Percentiles rank a stretch among this genome's conserved stretches.
phyloP scores from a whole-genome alignment of 2,797 vertebrate genomes.

The Geotrypetes seraphini region DNA sequence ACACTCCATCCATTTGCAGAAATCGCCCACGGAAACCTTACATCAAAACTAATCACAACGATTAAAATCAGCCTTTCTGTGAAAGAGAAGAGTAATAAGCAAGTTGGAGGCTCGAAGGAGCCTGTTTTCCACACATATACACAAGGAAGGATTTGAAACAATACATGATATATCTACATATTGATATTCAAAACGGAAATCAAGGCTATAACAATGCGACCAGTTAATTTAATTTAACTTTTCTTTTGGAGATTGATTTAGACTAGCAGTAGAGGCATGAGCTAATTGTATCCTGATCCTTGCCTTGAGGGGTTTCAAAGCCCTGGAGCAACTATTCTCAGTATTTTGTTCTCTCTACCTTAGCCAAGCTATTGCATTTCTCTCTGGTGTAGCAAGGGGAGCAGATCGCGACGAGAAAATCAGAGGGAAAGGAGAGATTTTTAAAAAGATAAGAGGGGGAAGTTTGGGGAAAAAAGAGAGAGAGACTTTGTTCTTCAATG shows the following conservation, averaged over 20 bases:
- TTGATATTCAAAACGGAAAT: constrained; percentile 61
- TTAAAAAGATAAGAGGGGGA: constrained; percentile 26
- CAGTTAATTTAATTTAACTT: constrained; percentile 78
- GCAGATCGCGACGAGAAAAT: constrained; percentile 80
- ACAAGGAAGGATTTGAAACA: constrained; percentile 42
- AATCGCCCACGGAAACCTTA: constrained; percentile 89
- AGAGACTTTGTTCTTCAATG: constrained; percentile 67
- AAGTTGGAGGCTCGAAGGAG: constrained; percentile 82
- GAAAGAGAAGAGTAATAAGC: constrained; percentile 82
- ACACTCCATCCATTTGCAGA: constrained; percentile 98
- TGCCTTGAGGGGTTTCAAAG: constrained; percentile 97
- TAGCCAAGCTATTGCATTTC: constrained; percentile 97
- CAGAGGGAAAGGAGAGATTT: constrained; percentile 23
- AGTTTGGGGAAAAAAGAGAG: constrained; percentile 25
- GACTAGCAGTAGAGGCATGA: constrained; percentile 92
- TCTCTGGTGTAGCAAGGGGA: constrained; percentile 86
- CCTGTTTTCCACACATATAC: constrained; percentile 54
- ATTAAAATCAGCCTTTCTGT: constrained; percentile 99
- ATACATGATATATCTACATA: constrained; percentile 18
- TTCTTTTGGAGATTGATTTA: constrained; percentile 85
- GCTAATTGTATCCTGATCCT: constrained; percentile 99
- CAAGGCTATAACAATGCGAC: constrained; percentile 65
- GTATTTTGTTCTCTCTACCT: constrained; percentile 98
- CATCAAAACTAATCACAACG: constrained; percentile 99
- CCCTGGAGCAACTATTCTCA: constrained; percentile 96